Evolutionary conservation across 2,797 vertebrate species (phyloP), one percentile per base, ranked within the genome.

Genomic region (Sphaeramia orbicularis): DNA sequence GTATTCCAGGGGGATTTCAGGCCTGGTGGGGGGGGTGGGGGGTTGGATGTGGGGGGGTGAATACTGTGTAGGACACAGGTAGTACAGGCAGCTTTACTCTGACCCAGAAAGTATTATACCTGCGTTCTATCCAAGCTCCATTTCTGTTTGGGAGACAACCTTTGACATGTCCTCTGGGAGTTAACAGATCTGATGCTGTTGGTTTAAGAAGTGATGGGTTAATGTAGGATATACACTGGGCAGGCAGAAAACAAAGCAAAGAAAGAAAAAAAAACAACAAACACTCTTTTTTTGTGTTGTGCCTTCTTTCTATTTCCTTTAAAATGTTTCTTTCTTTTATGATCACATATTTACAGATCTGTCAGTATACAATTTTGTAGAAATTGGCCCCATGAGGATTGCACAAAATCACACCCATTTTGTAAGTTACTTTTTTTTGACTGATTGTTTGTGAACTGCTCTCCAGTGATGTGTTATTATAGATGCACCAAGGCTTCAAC

Each of bases 1-100:
- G 52, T 32, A 40, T 27, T 74, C 73, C 43, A 18, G 7, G 36
- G 61, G 54, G 71, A 65, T 68, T 63, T 69, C 45, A 76, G 57
- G 41, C 35, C 19, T 54, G 65, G 59, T 62, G 4, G 4, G 21
- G 2, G 21, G 21, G 21, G 24, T 21, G 4, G 2, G 24, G 38
- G 55, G 57, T 16, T n/a, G n/a, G n/a, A n/a, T n/a, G n/a, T n/a
- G n/a, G n/a, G n/a, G n/a, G n/a, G n/a, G 40, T 42, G 27, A 59
- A 38, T 30, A 10, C 59, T 75, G 21, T 45, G 44, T 70, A 72
- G 60, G 47, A 51, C 62, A 57, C 27, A 45, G n/a, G n/a, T 66
- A 37, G 56, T 19, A 51, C 49, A 52, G 35, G 52, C 35, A 19
- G 45, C 71, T 62, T 73, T 71, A 48, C 43, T 49, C n/a, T 13